Conservation (phyloP, 2,888 invertebrate species). For the Acrobasis repandana region DNA sequence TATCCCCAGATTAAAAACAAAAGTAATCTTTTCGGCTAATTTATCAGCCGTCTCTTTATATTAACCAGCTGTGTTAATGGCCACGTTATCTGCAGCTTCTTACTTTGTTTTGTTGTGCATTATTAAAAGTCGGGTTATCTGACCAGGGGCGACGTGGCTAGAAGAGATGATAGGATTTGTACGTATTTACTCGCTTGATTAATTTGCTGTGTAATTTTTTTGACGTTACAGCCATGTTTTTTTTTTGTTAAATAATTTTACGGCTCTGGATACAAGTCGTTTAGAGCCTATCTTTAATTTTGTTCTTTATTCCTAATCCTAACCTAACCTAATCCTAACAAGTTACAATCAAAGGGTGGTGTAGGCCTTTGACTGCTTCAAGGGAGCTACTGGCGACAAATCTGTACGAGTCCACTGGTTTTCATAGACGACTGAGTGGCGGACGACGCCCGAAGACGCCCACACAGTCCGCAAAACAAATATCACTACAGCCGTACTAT, state of each 20-base stretch:
- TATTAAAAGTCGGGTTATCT: conserved; percentile 65
- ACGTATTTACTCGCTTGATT: conserved; percentile 19
- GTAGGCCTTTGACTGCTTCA: too few relatives aligned
- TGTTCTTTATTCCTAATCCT: too few relatives aligned
- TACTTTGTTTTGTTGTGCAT: conserved; percentile 64
- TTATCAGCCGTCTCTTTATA: conserved; percentile 65
- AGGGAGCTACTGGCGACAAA: too few relatives aligned
- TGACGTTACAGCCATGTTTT: conserved; percentile 13
- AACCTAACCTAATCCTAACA: too few relatives aligned
- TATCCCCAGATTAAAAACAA: conserved; percentile 30
- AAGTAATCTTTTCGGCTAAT: conserved; percentile 49
- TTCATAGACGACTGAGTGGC: too few relatives aligned
- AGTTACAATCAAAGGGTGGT: too few relatives aligned
- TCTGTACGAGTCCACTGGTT: too few relatives aligned
- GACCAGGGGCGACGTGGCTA: conserved; percentile 51
- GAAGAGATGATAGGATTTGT: conserved; percentile 25
- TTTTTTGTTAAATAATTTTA: conserved; percentile 17
- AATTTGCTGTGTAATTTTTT: conserved; percentile 24
- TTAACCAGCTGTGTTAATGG: conserved; percentile 72
- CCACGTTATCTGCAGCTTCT: conserved; percentile 61
- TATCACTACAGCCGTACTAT: too few relatives aligned
- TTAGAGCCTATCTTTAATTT: too few relatives aligned
- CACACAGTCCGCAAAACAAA: too few relatives aligned
- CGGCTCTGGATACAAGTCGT: too few relatives aligned
- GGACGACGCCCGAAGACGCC: too few relatives aligned